These are phyloP conservation scores for Heteractis magnifica DNA, from an alignment of 92 coral and sea anemone genomes.

Conservation along the genomic window DNA sequence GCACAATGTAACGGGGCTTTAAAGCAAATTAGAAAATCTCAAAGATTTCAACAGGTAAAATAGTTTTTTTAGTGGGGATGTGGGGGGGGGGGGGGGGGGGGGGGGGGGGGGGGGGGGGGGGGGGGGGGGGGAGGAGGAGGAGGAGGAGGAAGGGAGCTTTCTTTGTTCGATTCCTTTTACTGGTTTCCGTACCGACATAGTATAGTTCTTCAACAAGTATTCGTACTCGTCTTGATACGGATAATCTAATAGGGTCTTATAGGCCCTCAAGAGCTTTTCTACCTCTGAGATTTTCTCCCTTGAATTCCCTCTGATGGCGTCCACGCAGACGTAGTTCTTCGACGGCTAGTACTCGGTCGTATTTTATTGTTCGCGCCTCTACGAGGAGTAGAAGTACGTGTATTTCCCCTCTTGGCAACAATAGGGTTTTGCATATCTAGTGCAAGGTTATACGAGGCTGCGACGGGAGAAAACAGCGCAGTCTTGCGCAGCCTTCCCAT, in stretches of 20 bases:
- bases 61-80: too few relatives aligned
- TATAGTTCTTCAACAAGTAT: too few relatives aligned
- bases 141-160: too few relatives aligned
- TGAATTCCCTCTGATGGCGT: neutral
- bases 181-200: too few relatives aligned
- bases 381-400: slow-evolving; percentile 59
- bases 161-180: too few relatives aligned
- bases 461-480: slow-evolving; percentile 43
- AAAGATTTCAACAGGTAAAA: too few relatives aligned
- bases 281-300: neutral
- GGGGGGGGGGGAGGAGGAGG: too few relatives aligned
- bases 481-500: neutral
- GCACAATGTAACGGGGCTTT: too few relatives aligned
- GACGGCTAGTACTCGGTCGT: slow-evolving; percentile 68
- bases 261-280: neutral
- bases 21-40: too few relatives aligned
- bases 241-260: too few relatives aligned
- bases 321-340: neutral
- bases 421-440: slow-evolving; percentile 72
- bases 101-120: too few relatives aligned
- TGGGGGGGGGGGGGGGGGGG: too few relatives aligned
- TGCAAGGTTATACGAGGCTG: slow-evolving; percentile 60
- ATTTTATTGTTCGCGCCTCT: slow-evolving; percentile 48
- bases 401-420: slow-evolving; percentile 55
- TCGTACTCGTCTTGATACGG: neutral